Evolutionary conservation across 2,797 vertebrate genomes (phyloP), one percentile per base, ranked within the genome.

Genomic region (Erithacus rubecula): DNA sequence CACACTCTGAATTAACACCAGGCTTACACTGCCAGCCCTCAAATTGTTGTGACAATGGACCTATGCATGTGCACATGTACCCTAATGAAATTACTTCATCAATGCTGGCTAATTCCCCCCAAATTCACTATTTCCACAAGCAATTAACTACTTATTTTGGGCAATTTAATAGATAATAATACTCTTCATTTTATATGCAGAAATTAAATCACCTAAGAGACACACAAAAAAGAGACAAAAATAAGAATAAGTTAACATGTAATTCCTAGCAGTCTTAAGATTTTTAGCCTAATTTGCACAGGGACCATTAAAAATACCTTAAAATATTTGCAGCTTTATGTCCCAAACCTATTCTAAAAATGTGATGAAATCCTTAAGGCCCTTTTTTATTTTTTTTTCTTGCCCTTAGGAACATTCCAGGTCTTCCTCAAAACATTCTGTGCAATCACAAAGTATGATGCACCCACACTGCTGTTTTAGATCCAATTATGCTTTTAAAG

Each of bases 331-430:
- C 56, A 85, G 60, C 23, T 72, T 17, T 37, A 34, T 26, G 29
- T 76, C 44, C n/a, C 43, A 89, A 90, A 77, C 21, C 16, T n/a
- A 62, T 67, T 60, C 41, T 46, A 59, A 92, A 92, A 67, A 83
- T 4, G 3, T 34, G 85, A 70, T 26, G 34, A 80, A 19, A 83
- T 68, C 26, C 47, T 67, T 30, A 21, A 55, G 8, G 36, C 14
- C 10, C 2, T 18, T 79, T 81, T 34, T 32, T 21, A 4, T 22
- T 4, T 32, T 21, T 4, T 22, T 4, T 10, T 0, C 24, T 26
- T 39, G 24, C 24, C 49, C 24, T 83, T 34, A 59, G 15, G 52
- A 93, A 93, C 56, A 49, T 32, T 46, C 24, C 49, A 70, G 39
- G 34, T 72, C n/a, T 82, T 81, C 36, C 63, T 86, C 47, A 83